Conservation (phyloP, 1,140 invertebrate genomes). For the Hycleus cichorii region DNA sequence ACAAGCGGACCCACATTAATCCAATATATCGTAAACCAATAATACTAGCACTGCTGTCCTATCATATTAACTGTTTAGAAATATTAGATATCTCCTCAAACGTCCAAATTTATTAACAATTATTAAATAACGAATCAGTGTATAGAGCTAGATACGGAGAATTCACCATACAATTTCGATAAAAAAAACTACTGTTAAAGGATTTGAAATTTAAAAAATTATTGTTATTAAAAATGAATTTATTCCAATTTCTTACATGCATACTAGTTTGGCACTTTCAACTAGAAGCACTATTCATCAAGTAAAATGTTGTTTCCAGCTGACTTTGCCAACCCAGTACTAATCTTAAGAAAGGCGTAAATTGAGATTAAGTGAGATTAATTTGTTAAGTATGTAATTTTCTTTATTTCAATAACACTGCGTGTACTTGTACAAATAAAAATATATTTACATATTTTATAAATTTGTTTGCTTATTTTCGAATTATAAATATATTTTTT, state of each 20-base stretch:
- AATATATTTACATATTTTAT: conserved; percentile 10
- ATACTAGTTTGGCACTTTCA: too few relatives aligned
- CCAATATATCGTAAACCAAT: conserved; percentile 20
- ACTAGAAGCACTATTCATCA: too few relatives aligned
- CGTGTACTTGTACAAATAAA: conserved; percentile 14
- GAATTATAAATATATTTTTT: conserved; percentile 14
- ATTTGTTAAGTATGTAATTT: conserved; percentile 2
- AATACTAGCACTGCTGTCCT: conserved; percentile 12
- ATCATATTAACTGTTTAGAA: conserved; percentile 9
- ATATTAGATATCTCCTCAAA: conserved; percentile 13
- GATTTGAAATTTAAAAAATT: too few relatives aligned
- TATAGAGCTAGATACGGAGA: too few relatives aligned
- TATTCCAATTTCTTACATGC: too few relatives aligned
- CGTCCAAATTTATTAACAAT: conserved; percentile 4
- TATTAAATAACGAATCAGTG: not conserved
- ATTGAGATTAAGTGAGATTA: too few relatives aligned
- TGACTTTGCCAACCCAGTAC: too few relatives aligned
- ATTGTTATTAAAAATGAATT: too few relatives aligned
- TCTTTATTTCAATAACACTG: conserved; percentile 12
- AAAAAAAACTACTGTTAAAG: too few relatives aligned
- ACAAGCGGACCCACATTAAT: conserved; percentile 18
- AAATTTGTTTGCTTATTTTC: conserved; percentile 7
- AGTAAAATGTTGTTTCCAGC: too few relatives aligned
- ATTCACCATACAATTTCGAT: too few relatives aligned
- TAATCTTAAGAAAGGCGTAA: too few relatives aligned